Evolutionary conservation across 2,113 vertebrate genomes (phyloP).

Genomic region (Collichthys lucidus): DNA sequence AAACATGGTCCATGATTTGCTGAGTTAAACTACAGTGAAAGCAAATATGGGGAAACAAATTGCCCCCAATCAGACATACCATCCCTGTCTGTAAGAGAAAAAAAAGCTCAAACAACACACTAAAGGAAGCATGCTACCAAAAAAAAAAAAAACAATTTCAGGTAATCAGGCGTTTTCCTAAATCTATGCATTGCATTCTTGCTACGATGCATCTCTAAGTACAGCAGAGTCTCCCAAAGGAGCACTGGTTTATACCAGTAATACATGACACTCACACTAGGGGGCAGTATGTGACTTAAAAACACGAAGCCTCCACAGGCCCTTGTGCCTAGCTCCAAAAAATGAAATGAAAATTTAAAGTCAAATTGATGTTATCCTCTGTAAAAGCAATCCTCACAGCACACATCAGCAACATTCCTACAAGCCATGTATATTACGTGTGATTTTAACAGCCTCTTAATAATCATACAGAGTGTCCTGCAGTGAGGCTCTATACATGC

Average conservation of each 20-base stretch:
- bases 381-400: constrained; percentile 77
- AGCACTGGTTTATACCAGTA: constrained; percentile 52
- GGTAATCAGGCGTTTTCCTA: constrained; percentile 52
- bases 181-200: constrained; percentile 42
- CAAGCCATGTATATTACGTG: constrained; percentile 24
- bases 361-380: constrained; percentile 75
- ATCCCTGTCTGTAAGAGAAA: not conserved
- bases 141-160: constrained; percentile 13
- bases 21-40: constrained; percentile 22
- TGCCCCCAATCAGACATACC: not conserved
- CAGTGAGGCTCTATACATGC: constrained; percentile 11
- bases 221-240: constrained; percentile 63
- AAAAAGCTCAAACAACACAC: constrained; percentile 9
- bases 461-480: constrained; percentile 39
- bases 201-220: constrained; percentile 46
- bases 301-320: constrained; percentile 60
- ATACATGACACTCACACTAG: constrained; percentile 70
- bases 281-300: constrained; percentile 86
- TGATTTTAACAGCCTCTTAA: constrained; percentile 56
- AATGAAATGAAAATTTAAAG: constrained; percentile 72
- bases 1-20: not conserved
- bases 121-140: not conserved
- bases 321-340: constrained; percentile 37
- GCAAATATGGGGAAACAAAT: not conserved
- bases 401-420: constrained; percentile 65